These are phyloP conservation scores for Aradophagus sp. DNA, from an alignment of 1,140 invertebrate genomes.

Conservation along the genomic window DNA sequence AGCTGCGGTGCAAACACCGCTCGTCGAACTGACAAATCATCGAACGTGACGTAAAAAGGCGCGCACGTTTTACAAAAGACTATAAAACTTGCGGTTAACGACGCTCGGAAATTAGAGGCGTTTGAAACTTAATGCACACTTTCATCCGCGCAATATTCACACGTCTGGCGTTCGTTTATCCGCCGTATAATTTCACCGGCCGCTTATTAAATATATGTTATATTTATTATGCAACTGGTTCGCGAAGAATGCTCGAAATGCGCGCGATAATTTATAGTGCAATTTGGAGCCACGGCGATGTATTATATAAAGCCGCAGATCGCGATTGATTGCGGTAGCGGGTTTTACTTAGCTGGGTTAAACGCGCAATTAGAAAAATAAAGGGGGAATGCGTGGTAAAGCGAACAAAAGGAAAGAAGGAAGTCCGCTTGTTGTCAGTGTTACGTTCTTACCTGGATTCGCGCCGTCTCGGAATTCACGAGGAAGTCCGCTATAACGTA, in stretches of 20 bases:
- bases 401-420: slow-evolving; percentile 51
- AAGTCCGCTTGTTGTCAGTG: slow-evolving; percentile 38
- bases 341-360: slow-evolving; percentile 34
- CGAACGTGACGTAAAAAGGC: too few species aligned
- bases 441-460: slow-evolving; percentile 84
- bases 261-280: slow-evolving; percentile 22
- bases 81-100: slow-evolving; percentile 13
- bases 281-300: slow-evolving; percentile 8
- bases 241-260: slow-evolving; percentile 13
- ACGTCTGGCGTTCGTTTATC: slow-evolving; percentile 16
- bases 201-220: slow-evolving; percentile 33
- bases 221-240: slow-evolving; percentile 30
- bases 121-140: slow-evolving; percentile 36
- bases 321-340: slow-evolving; percentile 17
- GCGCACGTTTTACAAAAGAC: too few species aligned
- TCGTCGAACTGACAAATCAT: too few species aligned
- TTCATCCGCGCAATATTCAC: slow-evolving; percentile 34
- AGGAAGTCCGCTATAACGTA: slow-evolving; percentile 88
- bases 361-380: slow-evolving; percentile 20
- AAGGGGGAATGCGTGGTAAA: too few species aligned
- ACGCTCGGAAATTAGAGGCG: slow-evolving; percentile 1
- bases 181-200: slow-evolving; percentile 32
- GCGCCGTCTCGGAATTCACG: slow-evolving; percentile 91
- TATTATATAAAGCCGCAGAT: slow-evolving; percentile 43
- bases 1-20: too few species aligned